A percentile compares a stretch with the other conserved stretches of the same genome.
Conservation (phyloP, 2,797 vertebrate species). For the Perodicticus potto region DNA sequence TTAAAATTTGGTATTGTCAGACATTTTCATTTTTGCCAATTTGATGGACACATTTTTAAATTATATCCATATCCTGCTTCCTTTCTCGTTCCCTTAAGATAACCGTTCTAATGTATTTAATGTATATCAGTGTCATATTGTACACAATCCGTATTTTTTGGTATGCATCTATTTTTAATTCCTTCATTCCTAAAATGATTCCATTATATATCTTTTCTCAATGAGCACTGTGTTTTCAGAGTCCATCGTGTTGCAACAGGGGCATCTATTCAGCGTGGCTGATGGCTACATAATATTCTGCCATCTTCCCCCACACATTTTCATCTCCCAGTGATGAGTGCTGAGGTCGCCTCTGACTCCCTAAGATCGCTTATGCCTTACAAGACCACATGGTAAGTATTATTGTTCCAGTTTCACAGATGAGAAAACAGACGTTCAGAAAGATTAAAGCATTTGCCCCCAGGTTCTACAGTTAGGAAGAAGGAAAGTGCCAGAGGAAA, state of each 20-base stretch:
- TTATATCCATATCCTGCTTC: background rate
- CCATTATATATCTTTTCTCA: background rate
- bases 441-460: background rate
- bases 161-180: background rate
- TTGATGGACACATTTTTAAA: background rate
- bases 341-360: background rate
- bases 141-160: background rate
- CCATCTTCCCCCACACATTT: background rate
- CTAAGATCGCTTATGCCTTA: background rate
- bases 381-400: background rate
- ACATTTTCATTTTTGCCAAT: background rate
- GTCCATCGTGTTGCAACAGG: rapidly evolving
- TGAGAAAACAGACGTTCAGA: background rate
- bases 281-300: background rate
- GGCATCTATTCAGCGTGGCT: background rate
- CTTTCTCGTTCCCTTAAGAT: background rate
- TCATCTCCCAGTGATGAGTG: background rate
- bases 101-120: background rate
- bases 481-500: background rate
- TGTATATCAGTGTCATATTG: background rate
- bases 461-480: background rate
- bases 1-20: background rate
- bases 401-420: background rate
- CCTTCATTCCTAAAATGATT: background rate
- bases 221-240: background rate